Percentiles rank a stretch among this genome's conserved stretches.
phyloP scores from a whole-genome alignment of 2,113 vertebrate species.

The Phylloscopus whistleri region DNA sequence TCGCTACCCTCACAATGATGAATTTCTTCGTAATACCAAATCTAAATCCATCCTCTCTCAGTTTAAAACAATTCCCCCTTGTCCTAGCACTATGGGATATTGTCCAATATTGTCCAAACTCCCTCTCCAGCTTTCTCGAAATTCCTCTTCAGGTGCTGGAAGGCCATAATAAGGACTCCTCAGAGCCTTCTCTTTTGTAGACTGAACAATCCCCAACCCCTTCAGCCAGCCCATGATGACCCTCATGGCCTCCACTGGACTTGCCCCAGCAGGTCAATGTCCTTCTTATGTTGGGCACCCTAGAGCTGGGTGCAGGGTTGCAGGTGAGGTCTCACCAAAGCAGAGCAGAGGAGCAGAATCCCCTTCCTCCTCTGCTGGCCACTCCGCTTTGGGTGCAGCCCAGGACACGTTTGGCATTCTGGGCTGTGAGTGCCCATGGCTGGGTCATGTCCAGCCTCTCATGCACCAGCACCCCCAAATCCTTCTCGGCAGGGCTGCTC shows the following conservation, averaged over 20 bases:
- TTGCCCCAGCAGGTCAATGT: fast-evolving
- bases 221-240: background rate
- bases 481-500: background rate
- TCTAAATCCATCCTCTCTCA: background rate
- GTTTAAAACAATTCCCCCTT: background rate
- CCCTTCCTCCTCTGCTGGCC: background rate
- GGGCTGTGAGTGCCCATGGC: background rate
- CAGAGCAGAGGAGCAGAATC: background rate
- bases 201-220: background rate
- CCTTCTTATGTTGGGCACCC: background rate
- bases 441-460: background rate
- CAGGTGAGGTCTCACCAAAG: background rate
- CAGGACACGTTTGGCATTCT: fast-evolving
- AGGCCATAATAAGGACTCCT: background rate
- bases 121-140: background rate
- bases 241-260: background rate
- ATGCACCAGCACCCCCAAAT: fast-evolving
- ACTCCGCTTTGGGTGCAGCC: background rate
- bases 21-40: background rate
- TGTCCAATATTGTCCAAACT: background rate
- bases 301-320: background rate
- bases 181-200: background rate
- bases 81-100: background rate
- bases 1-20: background rate
- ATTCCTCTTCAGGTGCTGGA: background rate